phyloP scores from a whole-genome alignment of 2,113 vertebrate species.

The Bagarius yarrelli region DNA sequence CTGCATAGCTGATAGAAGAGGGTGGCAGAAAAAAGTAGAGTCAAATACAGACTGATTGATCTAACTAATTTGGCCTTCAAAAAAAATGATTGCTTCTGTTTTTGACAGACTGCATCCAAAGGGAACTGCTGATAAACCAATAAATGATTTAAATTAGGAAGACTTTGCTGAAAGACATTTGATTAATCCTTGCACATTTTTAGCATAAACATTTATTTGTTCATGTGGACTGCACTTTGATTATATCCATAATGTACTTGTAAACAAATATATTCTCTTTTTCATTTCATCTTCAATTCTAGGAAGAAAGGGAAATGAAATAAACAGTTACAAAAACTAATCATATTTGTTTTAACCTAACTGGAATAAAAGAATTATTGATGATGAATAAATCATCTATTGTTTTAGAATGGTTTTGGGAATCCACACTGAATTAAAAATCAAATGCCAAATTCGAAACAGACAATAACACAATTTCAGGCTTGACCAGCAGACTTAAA shows the following conservation, averaged over 20 bases:
- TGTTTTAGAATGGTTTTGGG: not conserved
- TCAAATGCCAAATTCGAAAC: not conserved
- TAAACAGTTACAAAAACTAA: no score
- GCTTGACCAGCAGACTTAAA: not conserved
- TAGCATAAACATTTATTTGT: not conserved
- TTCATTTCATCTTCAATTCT: not conserved
- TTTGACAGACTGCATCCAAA: not conserved
- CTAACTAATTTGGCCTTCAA: not conserved
- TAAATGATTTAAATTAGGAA: not conserved
- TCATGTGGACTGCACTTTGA: not conserved
- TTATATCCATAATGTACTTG: not conserved
- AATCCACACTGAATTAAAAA: not conserved
- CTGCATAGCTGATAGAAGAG: constrained; percentile 81
- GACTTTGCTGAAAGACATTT: not conserved
- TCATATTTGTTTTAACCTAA: no score
- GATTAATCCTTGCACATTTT: not conserved
- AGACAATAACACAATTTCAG: not conserved
- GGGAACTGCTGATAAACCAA: not conserved
- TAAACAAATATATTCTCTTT: not conserved
- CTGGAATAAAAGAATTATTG: no score
- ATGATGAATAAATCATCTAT: no score
- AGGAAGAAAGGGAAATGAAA: no score
- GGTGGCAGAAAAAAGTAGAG: not conserved
- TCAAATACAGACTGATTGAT: constrained; percentile 17
- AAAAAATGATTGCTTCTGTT: no score